Conservation (phyloP, 2,797 vertebrate genomes). For the Zalophus californianus region DNA sequence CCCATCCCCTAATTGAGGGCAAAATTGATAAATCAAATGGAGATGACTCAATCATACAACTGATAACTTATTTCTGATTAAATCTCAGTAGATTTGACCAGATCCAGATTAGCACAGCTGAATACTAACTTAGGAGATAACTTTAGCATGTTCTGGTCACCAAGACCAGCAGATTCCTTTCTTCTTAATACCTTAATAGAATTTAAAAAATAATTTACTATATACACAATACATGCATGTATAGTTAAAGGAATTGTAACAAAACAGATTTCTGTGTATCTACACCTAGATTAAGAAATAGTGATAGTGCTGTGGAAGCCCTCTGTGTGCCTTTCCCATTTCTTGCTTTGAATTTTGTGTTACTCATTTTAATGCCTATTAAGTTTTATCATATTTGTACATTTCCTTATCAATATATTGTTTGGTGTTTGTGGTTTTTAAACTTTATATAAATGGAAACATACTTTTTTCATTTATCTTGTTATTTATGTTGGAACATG, state of each 20-base stretch:
- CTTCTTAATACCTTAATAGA: neutral
- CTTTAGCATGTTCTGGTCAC: neutral
- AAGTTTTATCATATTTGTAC: neutral
- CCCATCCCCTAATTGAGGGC: neutral
- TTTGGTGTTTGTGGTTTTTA: neutral
- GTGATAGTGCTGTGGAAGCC: neutral
- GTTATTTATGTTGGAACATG: neutral
- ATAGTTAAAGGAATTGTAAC: neutral
- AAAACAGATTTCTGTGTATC: neutral
- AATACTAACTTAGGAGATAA: neutral
- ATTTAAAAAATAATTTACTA: neutral
- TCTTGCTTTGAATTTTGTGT: neutral
- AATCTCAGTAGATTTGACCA: neutral
- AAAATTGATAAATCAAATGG: neutral
- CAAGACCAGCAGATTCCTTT: neutral
- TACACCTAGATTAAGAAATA: neutral
- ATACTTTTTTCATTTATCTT: neutral
- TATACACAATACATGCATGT: neutral
- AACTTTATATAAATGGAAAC: neutral
- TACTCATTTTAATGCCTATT: neutral
- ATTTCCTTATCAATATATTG: neutral
- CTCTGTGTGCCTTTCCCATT: neutral
- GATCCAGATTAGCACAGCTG: neutral
- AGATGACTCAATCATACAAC: neutral
- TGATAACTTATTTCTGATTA: neutral